Conservation (phyloP, 2,888 invertebrate species). For the Fragum fragum region DNA sequence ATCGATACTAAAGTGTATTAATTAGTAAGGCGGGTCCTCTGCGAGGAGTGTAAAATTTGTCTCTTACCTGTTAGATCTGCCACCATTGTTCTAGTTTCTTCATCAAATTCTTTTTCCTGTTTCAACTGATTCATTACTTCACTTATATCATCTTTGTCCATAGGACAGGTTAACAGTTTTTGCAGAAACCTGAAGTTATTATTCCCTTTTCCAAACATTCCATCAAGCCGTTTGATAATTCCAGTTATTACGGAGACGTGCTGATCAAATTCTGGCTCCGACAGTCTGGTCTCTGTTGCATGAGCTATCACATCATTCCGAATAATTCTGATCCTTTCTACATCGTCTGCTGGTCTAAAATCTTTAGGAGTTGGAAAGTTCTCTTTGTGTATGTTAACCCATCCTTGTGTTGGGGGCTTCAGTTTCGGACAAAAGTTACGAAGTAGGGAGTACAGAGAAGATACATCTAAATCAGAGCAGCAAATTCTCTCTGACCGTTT, state of each 20-base stretch:
- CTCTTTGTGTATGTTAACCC: background rate
- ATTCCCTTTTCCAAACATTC: conserved; percentile 1
- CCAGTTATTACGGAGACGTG: background rate
- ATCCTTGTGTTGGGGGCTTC: conserved; percentile 6
- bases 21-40: too few species aligned
- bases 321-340: background rate
- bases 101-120: background rate
- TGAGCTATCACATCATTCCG: background rate
- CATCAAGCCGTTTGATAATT: conserved; percentile 7
- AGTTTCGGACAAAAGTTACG: background rate
- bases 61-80: too few species aligned
- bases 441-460: background rate
- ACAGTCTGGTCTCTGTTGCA: background rate
- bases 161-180: background rate
- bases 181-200: background rate
- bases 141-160: background rate
- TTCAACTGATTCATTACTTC: background rate
- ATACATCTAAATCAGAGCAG: background rate
- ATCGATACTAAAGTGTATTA: too few species aligned
- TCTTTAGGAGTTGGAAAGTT: background rate
- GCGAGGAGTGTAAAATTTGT: too few species aligned
- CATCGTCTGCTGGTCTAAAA: background rate
- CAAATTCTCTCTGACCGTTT: background rate
- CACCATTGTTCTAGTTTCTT: background rate
- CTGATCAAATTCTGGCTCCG: too few species aligned